Base-by-base conservation (phyloP, 2,888 invertebrate genomes). In the Mesorhabditis sp. region DNA sequence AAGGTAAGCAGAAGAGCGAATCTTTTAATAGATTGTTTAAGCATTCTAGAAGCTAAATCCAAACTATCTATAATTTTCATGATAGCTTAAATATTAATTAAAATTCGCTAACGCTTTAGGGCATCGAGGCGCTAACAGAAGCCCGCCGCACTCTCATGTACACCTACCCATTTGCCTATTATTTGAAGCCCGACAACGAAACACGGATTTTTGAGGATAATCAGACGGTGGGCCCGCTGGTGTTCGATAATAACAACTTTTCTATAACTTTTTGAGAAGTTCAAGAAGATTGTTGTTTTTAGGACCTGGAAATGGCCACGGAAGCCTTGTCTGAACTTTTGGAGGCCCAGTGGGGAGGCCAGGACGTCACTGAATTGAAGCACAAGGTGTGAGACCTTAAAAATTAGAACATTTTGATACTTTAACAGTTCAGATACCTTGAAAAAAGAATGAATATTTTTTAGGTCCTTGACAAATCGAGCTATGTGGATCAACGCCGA, bases 91-190 rank as follows among this genome's bases (percentile, higher is more conserved):
- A 28, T 28, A 28, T 28, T 28, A 2, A 2, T 28, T 28, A 28
- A 28, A 28, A 28, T 28, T 28, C 2, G 28, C 28, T 28, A 28
- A 28, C 2, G 28, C 28, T 28, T 28, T 93, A 95, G 87, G 97
- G 97, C 70, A 88, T 89, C 15, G 88, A 88, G 77, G 87, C 88
- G 13, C 83, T 89, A 41, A 87, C 87, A 73, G 86, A 86, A 74
- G 76, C 77, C 68, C 91, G 97, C 79, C 95, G 96, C 88, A 96
- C 96, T 28, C 90, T 97, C 70, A 97, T 97, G 95, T 97, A 94
- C 89, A 97, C 97, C 67, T 98, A 98, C 88, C 96, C 96, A 81
- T 98, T 98, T 90, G 97, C 97, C 84, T 98, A 94, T 89, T 98
- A 97, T 88, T 90, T 97, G 86, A 91, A 91, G 87, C 94, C 95